phyloP scores from a whole-genome alignment of 2,797 vertebrate genomes.

The Australoheros facetus region DNA sequence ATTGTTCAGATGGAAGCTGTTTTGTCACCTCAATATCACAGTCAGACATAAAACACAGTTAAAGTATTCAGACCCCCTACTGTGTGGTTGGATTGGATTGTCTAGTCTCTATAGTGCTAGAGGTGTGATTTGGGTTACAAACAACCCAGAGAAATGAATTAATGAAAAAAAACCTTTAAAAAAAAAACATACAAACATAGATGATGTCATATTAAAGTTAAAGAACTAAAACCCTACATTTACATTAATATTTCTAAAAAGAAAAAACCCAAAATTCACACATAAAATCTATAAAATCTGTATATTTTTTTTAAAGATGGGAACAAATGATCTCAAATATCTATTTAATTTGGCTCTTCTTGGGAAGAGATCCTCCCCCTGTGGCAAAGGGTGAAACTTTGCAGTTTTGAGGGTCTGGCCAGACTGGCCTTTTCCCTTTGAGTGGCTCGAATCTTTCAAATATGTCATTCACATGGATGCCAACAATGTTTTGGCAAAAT shows the following conservation, averaged over 20 bases:
- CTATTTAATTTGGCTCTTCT: neutral
- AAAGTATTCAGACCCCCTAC: neutral
- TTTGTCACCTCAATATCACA: slow-evolving; percentile 7
- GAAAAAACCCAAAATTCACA: fast-evolving
- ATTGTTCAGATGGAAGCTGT: slow-evolving; percentile 2
- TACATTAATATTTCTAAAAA: too few species aligned
- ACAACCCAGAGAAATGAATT: neutral
- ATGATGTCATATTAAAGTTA: neutral
- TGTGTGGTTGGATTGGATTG: neutral
- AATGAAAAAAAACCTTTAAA: neutral
- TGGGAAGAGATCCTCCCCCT: too few species aligned
- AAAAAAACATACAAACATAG: neutral
- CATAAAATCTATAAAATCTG: neutral
- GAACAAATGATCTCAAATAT: neutral
- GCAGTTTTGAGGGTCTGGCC: slow-evolving; percentile 2
- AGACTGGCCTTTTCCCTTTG: neutral
- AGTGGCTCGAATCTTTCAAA: neutral
- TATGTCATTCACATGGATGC: neutral
- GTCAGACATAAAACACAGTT: neutral
- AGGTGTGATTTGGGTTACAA: neutral
- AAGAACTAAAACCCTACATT: neutral
- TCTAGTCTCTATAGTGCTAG: neutral
- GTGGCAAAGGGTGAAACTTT: neutral
- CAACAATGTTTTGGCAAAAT: neutral
- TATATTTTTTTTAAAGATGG: neutral